A percentile compares a stretch with the other conserved stretches of the same genome.
phyloP scores from a whole-genome alignment of 2,888 invertebrate species.

The Oeneis ivallda region DNA sequence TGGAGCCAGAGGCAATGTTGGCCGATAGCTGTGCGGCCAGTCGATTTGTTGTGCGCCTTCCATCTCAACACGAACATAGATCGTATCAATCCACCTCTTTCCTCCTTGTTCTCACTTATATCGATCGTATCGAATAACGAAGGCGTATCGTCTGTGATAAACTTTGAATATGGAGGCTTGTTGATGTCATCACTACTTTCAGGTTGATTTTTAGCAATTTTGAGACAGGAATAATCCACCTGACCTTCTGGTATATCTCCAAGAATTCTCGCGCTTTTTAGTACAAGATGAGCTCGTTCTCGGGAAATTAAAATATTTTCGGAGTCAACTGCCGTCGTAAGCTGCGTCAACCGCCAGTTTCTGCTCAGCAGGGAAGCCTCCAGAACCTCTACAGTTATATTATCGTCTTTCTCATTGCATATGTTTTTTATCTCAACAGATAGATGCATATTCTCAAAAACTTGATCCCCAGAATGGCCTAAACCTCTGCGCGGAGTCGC shows the following conservation, averaged over 20 bases:
- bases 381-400: conserved; percentile 78
- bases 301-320: conserved; percentile 56
- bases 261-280: conserved; percentile 61
- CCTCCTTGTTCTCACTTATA: conserved; percentile 41
- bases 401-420: conserved; percentile 83
- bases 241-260: conserved; percentile 49
- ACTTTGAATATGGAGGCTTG: conserved; percentile 44
- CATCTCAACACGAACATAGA: conserved; percentile 78
- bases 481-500: conserved; percentile 79
- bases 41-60: conserved; percentile 81
- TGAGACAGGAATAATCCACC: conserved; percentile 61
- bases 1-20: conserved; percentile 86
- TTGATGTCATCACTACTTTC: conserved; percentile 52
- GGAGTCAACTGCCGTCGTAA: conserved; percentile 56
- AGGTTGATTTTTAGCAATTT: conserved; percentile 55
- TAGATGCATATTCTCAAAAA: conserved; percentile 83
- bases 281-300: conserved; percentile 68
- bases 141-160: conserved; percentile 45
- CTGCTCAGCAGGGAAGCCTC: conserved; percentile 68
- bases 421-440: conserved; percentile 87
- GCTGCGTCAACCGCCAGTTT: conserved; percentile 80
- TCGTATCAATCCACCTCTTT: conserved; percentile 58
- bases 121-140: conserved; percentile 39
- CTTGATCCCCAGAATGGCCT: conserved; percentile 55
- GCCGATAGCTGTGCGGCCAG: conserved; percentile 82